phyloP scores from a whole-genome alignment of 2,888 invertebrate genomes.

The Amblyteles armatorius region DNA sequence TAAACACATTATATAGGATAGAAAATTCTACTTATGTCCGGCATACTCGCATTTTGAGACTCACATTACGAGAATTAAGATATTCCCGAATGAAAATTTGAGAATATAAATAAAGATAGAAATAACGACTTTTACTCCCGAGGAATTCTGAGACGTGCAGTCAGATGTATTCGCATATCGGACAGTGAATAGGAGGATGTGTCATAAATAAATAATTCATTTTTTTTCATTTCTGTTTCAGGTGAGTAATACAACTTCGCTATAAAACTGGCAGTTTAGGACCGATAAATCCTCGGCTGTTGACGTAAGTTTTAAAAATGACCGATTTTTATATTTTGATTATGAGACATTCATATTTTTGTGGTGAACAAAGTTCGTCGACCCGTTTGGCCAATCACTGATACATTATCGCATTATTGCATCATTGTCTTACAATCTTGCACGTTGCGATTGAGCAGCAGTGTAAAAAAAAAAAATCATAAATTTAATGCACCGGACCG shows the following conservation, averaged over 20 bases:
- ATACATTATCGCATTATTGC: neutral
- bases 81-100: too few species aligned
- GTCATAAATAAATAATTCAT: neutral
- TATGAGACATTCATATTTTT: neutral
- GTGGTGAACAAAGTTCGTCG: neutral
- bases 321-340: neutral
- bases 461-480: too few species aligned
- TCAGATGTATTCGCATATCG: neutral
- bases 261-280: neutral
- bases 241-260: conserved; percentile 3
- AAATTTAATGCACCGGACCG: too few species aligned
- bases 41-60: too few species aligned
- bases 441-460: too few species aligned
- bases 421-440: neutral
- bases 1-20: too few species aligned
- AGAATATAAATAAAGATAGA: too few species aligned
- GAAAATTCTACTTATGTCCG: neutral
- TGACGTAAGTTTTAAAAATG: neutral
- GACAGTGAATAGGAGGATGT: neutral
- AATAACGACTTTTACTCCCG: neutral
- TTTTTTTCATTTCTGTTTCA: neutral
- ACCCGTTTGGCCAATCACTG: neutral
- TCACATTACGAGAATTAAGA: too few species aligned
- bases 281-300: neutral
- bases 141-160: neutral